Base-by-base conservation (phyloP, 1,140 invertebrate species). In the Lordiphosa clarofinis region DNA sequence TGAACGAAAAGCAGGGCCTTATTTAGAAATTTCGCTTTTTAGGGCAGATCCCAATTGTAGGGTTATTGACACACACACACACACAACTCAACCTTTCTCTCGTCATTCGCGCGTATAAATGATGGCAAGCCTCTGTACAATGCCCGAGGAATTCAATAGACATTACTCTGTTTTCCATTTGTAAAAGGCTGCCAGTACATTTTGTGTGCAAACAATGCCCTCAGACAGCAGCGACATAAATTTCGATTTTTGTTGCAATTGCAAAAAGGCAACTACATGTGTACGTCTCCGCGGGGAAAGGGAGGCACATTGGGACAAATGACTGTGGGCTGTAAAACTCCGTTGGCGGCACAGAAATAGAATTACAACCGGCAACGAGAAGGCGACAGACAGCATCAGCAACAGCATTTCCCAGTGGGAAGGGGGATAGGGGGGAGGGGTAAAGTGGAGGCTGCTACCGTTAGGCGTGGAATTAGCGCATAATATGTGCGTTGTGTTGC, bases 391-490 rank as follows among this genome's bases (percentile, higher is more conserved):
- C 31, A 35, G 44, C 53, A 36, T 15, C 43, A 46, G 13, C 15
- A 31, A 15, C 6, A 28, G n/a, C 43, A 31, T 15, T 15, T 15
- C 15, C 15, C 15, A 1, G 15, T 15, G 15, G 15, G 15, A 10
- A 37, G 13, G n/a, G n/a, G n/a, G n/a, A n/a, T n/a, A n/a, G 19
- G 21, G 28, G 7, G 37, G 9, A 8, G 9, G 28, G 40, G 54
- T 21, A 11, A 40, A 39, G 31, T 9, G 31, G 76, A 82, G 68
- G 76, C 63, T 82, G 76, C 46, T 28, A 69, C 78, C 72, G 78
- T 82, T 82, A 82, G 55, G 72, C 65, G 76, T 61, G 72, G 76
- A 82, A 82, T 82, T 69, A 82, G 76, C 76, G 72, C 76, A 82
- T 76, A 82, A 82, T 81, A 76, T 73, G 54, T 46, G 37, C 62